These are phyloP conservation scores for Chymomyza amoena DNA, from an alignment of 2,888 invertebrate species.

Conservation along the genomic window DNA sequence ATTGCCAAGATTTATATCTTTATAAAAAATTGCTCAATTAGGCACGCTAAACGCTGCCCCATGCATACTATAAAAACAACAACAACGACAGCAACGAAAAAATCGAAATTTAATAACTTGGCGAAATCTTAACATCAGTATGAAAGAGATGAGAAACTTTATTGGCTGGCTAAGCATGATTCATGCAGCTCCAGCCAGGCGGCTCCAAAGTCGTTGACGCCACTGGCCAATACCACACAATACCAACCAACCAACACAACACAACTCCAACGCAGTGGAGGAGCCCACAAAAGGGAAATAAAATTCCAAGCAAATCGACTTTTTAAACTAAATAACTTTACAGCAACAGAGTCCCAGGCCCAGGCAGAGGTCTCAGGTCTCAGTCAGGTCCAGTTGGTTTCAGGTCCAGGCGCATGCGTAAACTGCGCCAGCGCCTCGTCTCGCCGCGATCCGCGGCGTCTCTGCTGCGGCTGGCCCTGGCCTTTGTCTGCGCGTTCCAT, in stretches of 20 bases:
- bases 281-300: slow-evolving; percentile 45
- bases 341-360: neutral
- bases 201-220: neutral
- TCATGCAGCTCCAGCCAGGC: slow-evolving; percentile 2
- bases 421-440: neutral
- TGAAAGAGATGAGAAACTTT: slow-evolving; percentile 22
- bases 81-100: neutral
- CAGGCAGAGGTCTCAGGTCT: neutral
- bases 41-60: slow-evolving; percentile 5
- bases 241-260: neutral
- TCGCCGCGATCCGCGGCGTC: neutral
- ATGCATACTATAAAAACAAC: neutral
- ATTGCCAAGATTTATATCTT: neutral
- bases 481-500: neutral
- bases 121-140: slow-evolving; percentile 9
- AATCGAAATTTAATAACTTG: slow-evolving; percentile 33
- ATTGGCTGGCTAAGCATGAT: neutral
- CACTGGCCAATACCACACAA: slow-evolving; percentile 5
- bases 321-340: slow-evolving; percentile 9
- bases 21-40: slow-evolving; percentile 10
- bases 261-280: neutral
- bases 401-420: slow-evolving; percentile 31
- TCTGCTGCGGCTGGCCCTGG: neutral
- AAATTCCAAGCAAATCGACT: slow-evolving; percentile 72
- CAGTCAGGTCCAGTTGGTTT: no score